A percentile compares a stretch with the other conserved stretches of the same genome.
phyloP scores from a whole-genome alignment of 2,113 vertebrate species.

The Lasiurus cinereus region DNA sequence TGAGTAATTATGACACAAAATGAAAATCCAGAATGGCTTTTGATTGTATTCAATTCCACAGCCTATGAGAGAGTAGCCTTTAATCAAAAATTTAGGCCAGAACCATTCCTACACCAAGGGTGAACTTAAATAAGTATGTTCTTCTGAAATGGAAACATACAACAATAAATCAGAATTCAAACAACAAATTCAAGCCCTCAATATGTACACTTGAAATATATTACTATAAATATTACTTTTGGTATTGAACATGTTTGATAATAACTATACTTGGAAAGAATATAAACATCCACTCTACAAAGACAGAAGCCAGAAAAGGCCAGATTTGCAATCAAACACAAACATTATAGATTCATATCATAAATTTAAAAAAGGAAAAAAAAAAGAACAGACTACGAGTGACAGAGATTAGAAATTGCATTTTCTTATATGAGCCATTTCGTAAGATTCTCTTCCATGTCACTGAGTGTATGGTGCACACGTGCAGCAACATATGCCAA shows the following conservation, averaged over 20 bases:
- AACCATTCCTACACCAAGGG: not conserved
- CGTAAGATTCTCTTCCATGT: not conserved
- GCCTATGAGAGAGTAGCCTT: not conserved
- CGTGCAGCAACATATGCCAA: not conserved
- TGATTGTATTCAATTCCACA: not conserved
- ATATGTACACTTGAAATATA: not conserved
- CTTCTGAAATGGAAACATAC: not conserved
- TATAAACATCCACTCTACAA: conserved; percentile 19
- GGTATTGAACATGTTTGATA: not conserved
- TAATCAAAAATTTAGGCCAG: conserved; percentile 45
- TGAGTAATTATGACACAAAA: conserved; percentile 35
- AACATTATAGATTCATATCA: not conserved
- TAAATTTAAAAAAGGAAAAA: not conserved
- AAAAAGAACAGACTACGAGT: not conserved
- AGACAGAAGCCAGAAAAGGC: conserved; percentile 25
- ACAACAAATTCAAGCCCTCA: conserved; percentile 20
- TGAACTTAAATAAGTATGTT: conserved; percentile 3
- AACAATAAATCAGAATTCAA: not conserved
- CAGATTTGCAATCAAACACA: conserved; percentile 27
- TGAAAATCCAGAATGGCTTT: conserved; percentile 35
- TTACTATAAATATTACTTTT: not conserved
- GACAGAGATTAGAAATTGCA: not conserved
- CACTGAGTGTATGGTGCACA: not conserved
- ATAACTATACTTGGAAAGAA: not conserved
- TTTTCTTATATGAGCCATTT: conserved; percentile 34